Conservation (phyloP, 2,888 invertebrate genomes). For the Amphipyra tragopoginis region DNA sequence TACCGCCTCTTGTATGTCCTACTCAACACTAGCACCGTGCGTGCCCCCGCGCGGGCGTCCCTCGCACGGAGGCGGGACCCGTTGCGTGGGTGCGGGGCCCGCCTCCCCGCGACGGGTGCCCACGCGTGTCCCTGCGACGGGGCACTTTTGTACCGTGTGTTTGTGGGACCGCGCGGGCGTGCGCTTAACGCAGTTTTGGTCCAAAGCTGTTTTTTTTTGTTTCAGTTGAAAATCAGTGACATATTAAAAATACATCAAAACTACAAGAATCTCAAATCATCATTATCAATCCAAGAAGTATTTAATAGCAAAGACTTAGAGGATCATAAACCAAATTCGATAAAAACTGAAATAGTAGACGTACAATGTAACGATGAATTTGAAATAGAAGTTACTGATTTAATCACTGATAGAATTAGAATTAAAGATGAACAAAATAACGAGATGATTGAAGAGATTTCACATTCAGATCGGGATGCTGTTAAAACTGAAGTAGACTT, state of each 20-base stretch:
- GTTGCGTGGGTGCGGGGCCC: too few relatives aligned
- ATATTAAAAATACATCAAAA: constrained; percentile 68
- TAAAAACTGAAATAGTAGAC: constrained; percentile 32
- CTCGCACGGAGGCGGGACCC: too few relatives aligned
- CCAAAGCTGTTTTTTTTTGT: background rate
- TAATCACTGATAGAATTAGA: background rate
- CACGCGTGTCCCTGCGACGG: too few relatives aligned
- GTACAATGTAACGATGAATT: constrained; percentile 19
- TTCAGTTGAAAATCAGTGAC: constrained; percentile 71
- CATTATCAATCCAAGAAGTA: constrained; percentile 58
- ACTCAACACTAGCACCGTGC: too few relatives aligned
- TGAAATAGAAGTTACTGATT: constrained; percentile 6
- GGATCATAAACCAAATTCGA: constrained; percentile 54
- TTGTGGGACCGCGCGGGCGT: too few relatives aligned
- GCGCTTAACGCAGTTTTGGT: too few relatives aligned
- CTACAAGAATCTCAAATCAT: constrained; percentile 60
- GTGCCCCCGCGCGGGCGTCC: too few relatives aligned
- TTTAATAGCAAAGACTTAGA: constrained; percentile 46
- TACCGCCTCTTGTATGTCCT: too few relatives aligned
- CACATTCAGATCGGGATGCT: fast-evolving
- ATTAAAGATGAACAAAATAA: constrained; percentile 49
- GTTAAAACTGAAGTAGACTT: constrained; percentile 31
- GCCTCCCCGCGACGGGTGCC: too few relatives aligned
- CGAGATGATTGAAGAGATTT: constrained; percentile 32
- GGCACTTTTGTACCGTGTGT: too few relatives aligned